Conservation (phyloP, 2,113 vertebrate species). For the Myanophis thanlyinensis region DNA sequence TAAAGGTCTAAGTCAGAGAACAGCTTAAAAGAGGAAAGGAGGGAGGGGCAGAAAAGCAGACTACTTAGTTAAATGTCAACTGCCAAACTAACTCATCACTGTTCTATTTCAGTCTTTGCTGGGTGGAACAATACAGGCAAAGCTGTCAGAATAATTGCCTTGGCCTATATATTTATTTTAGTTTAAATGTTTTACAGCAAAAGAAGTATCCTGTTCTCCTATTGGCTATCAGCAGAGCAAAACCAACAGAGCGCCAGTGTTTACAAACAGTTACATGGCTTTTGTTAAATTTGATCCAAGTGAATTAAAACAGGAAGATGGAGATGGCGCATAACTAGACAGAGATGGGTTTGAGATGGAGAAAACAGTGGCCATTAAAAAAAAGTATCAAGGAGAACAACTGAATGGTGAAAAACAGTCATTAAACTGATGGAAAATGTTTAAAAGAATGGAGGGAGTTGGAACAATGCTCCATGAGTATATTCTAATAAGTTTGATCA, state of each 20-base stretch:
- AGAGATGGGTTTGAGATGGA: background rate
- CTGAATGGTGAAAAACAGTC: background rate
- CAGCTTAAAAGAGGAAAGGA: background rate
- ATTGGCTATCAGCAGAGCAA: background rate
- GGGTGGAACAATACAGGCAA: background rate
- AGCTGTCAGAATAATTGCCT: background rate
- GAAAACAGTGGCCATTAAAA: background rate
- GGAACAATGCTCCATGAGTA: background rate
- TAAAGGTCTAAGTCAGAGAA: background rate
- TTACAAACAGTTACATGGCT: background rate
- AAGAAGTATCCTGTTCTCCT: background rate
- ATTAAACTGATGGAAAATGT: background rate
- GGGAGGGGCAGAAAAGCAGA: background rate
- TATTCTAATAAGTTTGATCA: background rate
- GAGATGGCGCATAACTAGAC: background rate
- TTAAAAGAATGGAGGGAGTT: background rate
- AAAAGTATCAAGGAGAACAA: background rate
- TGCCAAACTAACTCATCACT: background rate
- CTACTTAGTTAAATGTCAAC: conserved; percentile 7
- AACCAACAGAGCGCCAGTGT: background rate
- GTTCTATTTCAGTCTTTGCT: background rate
- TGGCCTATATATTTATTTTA: background rate
- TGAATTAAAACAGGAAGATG: background rate
- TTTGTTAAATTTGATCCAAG: background rate
- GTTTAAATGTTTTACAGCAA: background rate